These are phyloP conservation scores for Calvadosia cruxmelitensis DNA, from an alignment of 30 jellyfish, hydroid and myxozoan genomes.

Conservation along the genomic window DNA sequence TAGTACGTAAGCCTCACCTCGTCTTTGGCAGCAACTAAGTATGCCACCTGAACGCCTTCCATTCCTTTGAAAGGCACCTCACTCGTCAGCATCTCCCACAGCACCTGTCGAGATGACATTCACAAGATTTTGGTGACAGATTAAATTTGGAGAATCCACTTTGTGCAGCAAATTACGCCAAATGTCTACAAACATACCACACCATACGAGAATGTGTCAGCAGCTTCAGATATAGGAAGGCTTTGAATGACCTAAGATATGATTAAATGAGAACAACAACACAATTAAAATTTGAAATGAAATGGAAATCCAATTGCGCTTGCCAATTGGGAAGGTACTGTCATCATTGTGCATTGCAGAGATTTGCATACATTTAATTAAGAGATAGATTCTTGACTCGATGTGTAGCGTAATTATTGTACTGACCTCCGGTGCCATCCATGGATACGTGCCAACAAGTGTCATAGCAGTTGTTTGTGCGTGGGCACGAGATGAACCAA, in stretches of 20 bases:
- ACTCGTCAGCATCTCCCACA: constrained; percentile 84
- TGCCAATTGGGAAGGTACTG: too few relatives aligned
- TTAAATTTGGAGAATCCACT: too few relatives aligned
- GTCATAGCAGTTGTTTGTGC: constrained; percentile 83
- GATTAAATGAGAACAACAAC: not conserved
- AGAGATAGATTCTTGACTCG: too few relatives aligned
- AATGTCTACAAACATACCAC: constrained; percentile 33
- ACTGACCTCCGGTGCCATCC: constrained; percentile 98
- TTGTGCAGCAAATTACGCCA: not conserved
- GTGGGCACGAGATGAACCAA: constrained; percentile 78
- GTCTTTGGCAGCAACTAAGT: constrained; percentile 79
- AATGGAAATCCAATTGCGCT: too few relatives aligned
- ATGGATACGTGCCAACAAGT: constrained; percentile 89
- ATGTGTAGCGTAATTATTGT: too few relatives aligned
- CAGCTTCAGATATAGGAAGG: constrained; percentile 76
- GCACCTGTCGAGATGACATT: too few relatives aligned
- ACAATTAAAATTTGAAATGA: too few relatives aligned
- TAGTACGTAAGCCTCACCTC: too few relatives aligned
- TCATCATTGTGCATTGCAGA: too few relatives aligned
- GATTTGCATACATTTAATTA: too few relatives aligned
- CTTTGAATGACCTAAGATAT: constrained; percentile 65
- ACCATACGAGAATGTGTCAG: constrained; percentile 82
- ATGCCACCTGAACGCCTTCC: constrained; percentile 88
- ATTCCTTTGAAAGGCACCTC: constrained; percentile 78
- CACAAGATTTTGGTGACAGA: too few relatives aligned